phyloP scores from a whole-genome alignment of 2,797 vertebrate genomes.

The Balearica regulorum region DNA sequence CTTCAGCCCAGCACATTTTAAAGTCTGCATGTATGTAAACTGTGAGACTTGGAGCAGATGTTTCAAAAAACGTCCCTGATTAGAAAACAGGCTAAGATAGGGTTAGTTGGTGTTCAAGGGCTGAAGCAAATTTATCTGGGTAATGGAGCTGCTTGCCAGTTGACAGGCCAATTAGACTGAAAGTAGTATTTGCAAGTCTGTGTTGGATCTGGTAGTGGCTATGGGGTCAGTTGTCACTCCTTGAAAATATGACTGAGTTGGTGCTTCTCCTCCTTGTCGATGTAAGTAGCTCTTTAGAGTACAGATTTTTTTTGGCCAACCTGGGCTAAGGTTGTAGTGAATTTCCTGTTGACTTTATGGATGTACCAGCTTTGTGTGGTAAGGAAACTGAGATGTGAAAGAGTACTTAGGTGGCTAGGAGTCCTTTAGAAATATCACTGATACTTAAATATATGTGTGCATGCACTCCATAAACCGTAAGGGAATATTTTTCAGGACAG shows the following conservation, averaged over 20 bases:
- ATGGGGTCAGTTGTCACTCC: not conserved
- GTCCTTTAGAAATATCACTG: not conserved
- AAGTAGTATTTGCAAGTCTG: not conserved
- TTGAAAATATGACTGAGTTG: not conserved
- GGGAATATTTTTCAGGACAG: not conserved
- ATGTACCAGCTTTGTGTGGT: not conserved
- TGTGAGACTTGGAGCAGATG: not conserved
- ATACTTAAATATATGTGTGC: not conserved
- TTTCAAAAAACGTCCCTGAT: not conserved
- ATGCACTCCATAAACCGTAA: not conserved
- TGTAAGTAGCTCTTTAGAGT: not conserved
- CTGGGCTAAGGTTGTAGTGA: not conserved
- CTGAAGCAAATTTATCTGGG: not conserved
- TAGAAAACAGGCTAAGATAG: not conserved
- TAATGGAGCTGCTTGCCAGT: not conserved
- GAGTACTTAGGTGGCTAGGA: not conserved
- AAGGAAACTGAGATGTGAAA: not conserved
- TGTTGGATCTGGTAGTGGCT: not conserved
- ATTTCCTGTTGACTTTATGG: not conserved
- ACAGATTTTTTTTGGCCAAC: not conserved
- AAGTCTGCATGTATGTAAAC: not conserved
- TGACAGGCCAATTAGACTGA: not conserved
- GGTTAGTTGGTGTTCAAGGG: not conserved
- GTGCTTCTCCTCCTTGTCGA: not conserved
- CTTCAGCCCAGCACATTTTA: not conserved